Conservation (phyloP, 2,113 vertebrate species). For the Hypanus sabinus region DNA sequence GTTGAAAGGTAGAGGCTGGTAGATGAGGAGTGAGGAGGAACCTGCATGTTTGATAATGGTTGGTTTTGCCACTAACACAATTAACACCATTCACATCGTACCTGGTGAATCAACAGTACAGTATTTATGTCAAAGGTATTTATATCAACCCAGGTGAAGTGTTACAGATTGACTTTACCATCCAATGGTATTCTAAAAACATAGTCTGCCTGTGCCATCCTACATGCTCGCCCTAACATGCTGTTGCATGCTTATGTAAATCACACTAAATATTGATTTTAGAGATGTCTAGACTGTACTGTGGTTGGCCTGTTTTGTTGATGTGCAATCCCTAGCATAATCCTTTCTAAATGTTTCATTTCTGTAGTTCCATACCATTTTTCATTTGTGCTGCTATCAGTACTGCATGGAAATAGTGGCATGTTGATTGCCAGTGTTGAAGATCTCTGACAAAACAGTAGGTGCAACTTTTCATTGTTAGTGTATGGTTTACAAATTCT, state of each 20-base stretch:
- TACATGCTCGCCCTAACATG: conserved; percentile 70
- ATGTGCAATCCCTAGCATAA: conserved; percentile 20
- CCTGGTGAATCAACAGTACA: conserved; percentile 23
- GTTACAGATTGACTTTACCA: neutral
- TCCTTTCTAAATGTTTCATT: neutral
- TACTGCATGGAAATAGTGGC: conserved; percentile 27
- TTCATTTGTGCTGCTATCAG: conserved; percentile 33
- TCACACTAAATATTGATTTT: conserved; percentile 43
- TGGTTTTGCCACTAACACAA: conserved; percentile 70
- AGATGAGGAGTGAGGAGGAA: conserved; percentile 60
- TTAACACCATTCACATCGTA: conserved; percentile 56
- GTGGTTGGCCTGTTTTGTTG: conserved; percentile 36
- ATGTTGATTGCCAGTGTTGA: conserved; percentile 25
- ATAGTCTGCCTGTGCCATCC: conserved; percentile 69
- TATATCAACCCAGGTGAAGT: conserved; percentile 21
- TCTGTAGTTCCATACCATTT: conserved; percentile 36
- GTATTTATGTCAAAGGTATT: conserved; percentile 6
- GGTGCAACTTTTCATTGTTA: conserved; percentile 17
- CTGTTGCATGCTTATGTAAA: conserved; percentile 62
- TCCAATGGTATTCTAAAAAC: conserved; percentile 18
- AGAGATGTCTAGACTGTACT: conserved; percentile 55
- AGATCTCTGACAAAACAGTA: neutral
- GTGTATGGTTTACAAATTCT: conserved; percentile 27
- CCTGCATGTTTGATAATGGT: conserved; percentile 89
- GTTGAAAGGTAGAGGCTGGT: conserved; percentile 48